A percentile compares a stretch with the other conserved stretches of the same genome.
These are phyloP conservation scores for Coleophora deauratella DNA, from an alignment of 2,888 invertebrate species.

Conservation along the genomic window DNA sequence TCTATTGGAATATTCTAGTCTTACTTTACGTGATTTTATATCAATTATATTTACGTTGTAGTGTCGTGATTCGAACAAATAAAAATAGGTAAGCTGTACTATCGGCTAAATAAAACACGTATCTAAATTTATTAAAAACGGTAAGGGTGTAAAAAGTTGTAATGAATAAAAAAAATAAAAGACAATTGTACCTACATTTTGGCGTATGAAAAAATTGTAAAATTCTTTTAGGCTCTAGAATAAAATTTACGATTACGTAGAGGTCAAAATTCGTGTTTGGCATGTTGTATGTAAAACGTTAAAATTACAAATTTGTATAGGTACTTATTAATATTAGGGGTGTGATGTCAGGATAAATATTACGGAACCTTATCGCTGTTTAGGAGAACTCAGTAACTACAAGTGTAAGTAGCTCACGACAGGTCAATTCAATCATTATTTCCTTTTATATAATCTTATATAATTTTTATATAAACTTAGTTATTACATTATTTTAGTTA, in stretches of 20 bases:
- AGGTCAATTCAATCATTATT: constrained; percentile 11
- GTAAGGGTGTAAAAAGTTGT: constrained; percentile 27
- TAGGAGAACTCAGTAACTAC: constrained; percentile 27
- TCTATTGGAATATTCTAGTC: constrained; percentile 67
- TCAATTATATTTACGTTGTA: constrained; percentile 15
- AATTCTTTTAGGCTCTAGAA: constrained; percentile 55
- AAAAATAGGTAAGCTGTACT: too few relatives aligned
- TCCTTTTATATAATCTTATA: constrained; percentile 10
- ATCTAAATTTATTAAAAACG: constrained; percentile 19
- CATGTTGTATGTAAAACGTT: constrained; percentile 44
- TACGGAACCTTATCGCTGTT: constrained; percentile 54
- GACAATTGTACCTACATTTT: constrained; percentile 51
- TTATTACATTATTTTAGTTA: too few relatives aligned
- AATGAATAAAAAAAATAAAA: constrained; percentile 10
- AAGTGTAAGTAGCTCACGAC: constrained; percentile 11
- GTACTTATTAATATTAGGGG: constrained; percentile 59
- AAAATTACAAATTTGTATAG: constrained; percentile 36
- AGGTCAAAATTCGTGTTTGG: constrained; percentile 67
- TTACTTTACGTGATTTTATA: constrained; percentile 39
- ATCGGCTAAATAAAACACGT: too few relatives aligned
- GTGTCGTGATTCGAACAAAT: constrained; percentile 23
- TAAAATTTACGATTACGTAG: constrained; percentile 50
- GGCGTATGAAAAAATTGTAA: constrained; percentile 56
- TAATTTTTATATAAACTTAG: too few relatives aligned
- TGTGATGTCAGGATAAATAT: constrained; percentile 59